phyloP scores from a whole-genome alignment of 1,140 invertebrate species.

The Eumeta japonica region DNA sequence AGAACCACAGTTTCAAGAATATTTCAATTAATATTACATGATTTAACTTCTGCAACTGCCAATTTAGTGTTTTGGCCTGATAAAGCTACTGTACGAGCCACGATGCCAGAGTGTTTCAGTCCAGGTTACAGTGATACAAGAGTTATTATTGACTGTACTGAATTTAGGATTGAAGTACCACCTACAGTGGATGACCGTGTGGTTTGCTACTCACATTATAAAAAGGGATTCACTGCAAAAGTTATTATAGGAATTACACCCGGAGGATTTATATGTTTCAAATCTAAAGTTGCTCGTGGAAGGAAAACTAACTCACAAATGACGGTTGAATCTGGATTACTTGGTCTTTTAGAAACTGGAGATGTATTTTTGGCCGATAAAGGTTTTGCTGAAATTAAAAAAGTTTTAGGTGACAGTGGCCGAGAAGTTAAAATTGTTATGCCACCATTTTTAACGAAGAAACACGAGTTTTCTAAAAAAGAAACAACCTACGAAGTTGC shows the following conservation, averaged over 20 bases:
- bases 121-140: conserved; percentile 25
- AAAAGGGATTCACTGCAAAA: conserved; percentile 40
- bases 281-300: conserved; percentile 36
- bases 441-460: conserved; percentile 22
- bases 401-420: conserved; percentile 11
- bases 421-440: conserved; percentile 20
- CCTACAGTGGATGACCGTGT: conserved; percentile 19
- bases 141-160: conserved; percentile 45
- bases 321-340: conserved; percentile 26
- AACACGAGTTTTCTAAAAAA: conserved; percentile 18
- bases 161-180: conserved; percentile 36
- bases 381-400: conserved; percentile 33
- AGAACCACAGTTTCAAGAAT: too few relatives aligned
- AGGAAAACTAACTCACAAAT: conserved; percentile 34
- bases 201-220: conserved; percentile 34
- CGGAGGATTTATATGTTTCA: conserved; percentile 34
- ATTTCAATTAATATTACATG: conserved; percentile 8
- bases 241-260: conserved; percentile 39
- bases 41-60: conserved; percentile 7
- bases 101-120: conserved; percentile 31
- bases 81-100: conserved; percentile 14
- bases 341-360: conserved; percentile 33
- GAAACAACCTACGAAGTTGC: conserved; percentile 31
- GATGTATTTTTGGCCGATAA: conserved; percentile 42
- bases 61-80: conserved; percentile 20